Base-by-base conservation (phyloP, 2,888 invertebrate species). In the Caenorhabditis japonica region DNA sequence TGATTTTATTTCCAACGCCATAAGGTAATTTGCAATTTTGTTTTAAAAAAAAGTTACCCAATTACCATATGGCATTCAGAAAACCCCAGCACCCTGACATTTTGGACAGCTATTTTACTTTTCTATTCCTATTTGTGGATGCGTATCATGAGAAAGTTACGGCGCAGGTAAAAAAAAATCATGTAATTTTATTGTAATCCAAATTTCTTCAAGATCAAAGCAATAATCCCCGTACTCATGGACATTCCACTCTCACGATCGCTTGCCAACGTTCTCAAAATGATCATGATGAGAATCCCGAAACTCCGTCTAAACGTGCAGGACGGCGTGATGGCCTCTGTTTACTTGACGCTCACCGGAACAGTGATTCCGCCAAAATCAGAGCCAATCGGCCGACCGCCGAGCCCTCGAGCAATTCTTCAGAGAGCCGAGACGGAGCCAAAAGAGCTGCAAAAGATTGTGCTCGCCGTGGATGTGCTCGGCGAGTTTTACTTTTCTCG, bases 161-260 rank as follows among this genome's bases (percentile, higher is more conserved):
- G 8, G 85, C 87, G 72, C 84, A 85, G 30, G 49, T 39, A 5
- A 17, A 39, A 39, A 36, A 39, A 10, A n/a, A n/a, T n/a, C n/a
- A n/a, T n/a, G n/a, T n/a, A n/a, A n/a, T n/a, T n/a, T n/a, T n/a
- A n/a, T n/a, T 43, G 4, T 3, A 19, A 8, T 46, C 17, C 15
- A 3, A 15, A 41, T 3, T 1, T 21, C 15, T 21, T 36, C 10
- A 15, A 84, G 30, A 92, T 96, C 4, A 92, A 92, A 68, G 93
- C 93, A 68, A 91, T 97, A 41, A 89, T 97, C 27, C 95, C 95
- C 79, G 92, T 93, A 46, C 95, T 99, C 93, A 91, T 97, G 87
- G 92, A 93, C 0, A 94, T 94, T 5, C 95, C 96, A 0, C 90
- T 97, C n/a, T 83, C 82, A 0, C 61, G 77, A 46, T 93, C 95